These are phyloP conservation scores for Brachionichthys hirsutus DNA, from an alignment of 2,113 vertebrate species.

Conservation along the genomic window DNA sequence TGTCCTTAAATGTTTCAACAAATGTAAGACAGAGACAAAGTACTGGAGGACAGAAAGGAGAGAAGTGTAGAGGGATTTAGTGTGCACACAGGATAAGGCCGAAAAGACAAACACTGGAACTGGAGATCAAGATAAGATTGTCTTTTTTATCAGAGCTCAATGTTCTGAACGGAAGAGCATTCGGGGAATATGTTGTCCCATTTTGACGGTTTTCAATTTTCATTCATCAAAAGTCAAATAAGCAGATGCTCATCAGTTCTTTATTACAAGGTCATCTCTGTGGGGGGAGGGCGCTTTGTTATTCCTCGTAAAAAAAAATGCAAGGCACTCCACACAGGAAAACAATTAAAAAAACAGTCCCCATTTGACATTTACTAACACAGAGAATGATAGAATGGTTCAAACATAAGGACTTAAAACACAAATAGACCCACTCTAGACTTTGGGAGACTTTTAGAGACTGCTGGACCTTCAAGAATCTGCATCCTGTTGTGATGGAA, in stretches of 20 bases:
- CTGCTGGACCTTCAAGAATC: slow-evolving; percentile 49
- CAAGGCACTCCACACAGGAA: slow-evolving; percentile 32
- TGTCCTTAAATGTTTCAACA: slow-evolving; percentile 12
- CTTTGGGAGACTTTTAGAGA: slow-evolving; percentile 52
- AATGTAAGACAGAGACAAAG: slow-evolving; percentile 17
- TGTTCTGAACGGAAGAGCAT: slow-evolving; percentile 4
- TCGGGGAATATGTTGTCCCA: no score
- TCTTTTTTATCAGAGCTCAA: slow-evolving; percentile 34
- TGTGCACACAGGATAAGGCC: slow-evolving; percentile 2
- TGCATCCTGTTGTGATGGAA: slow-evolving; percentile 25
- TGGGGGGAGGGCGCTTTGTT: slow-evolving; percentile 9
- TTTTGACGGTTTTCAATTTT: not conserved
- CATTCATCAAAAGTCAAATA: not conserved
- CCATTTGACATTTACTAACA: slow-evolving; percentile 17
- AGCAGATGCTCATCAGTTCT: slow-evolving; percentile 1
- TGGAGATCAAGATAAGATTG: slow-evolving; percentile 33
- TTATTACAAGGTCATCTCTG: slow-evolving; percentile 56
- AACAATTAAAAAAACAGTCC: slow-evolving; percentile 44
- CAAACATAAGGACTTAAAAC: not conserved
- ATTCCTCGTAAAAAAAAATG: slow-evolving; percentile 34
- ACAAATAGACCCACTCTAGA: slow-evolving; percentile 4
- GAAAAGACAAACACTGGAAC: slow-evolving; percentile 11
- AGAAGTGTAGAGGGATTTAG: slow-evolving; percentile 19
- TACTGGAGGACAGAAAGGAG: slow-evolving; percentile 15
- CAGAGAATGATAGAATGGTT: slow-evolving; percentile 34